Percentiles rank a stretch among this genome's conserved stretches.
Conservation (phyloP, 2,113 vertebrate genomes). For the Phyllostomus discolor region DNA sequence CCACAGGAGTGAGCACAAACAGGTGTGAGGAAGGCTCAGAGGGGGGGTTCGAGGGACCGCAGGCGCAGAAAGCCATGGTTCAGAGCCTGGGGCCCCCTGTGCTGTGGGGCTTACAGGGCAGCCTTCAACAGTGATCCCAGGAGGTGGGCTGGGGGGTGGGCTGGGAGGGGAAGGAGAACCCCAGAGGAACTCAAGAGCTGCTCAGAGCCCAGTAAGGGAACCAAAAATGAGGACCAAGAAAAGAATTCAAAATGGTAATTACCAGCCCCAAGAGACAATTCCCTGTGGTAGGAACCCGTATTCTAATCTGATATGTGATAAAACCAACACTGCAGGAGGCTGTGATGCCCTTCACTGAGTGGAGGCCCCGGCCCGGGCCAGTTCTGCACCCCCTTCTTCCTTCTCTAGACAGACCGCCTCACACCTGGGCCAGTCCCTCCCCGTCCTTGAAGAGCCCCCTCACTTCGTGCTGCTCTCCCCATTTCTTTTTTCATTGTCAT, state of each 20-base stretch:
- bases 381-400: background rate
- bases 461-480: background rate
- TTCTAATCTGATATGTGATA: background rate
- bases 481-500: background rate
- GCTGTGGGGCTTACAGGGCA: fast-evolving
- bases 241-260: background rate
- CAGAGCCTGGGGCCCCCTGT: background rate
- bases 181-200: background rate
- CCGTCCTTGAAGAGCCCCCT: background rate
- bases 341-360: fast-evolving
- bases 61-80: background rate
- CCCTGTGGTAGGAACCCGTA: background rate
- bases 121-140: background rate
- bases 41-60: background rate
- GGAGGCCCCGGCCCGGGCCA: background rate
- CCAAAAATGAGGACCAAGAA: background rate
- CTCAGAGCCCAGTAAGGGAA: background rate
- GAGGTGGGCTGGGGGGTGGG: background rate
- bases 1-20: background rate
- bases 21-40: background rate
- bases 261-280: background rate
- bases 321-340: background rate
- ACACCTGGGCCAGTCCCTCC: background rate
- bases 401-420: background rate
- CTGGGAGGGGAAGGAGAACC: background rate